Evolutionary conservation across 1,140 invertebrate genomes (phyloP), one percentile per base, ranked within the genome.

Genomic region (Bombus superbus): DNA sequence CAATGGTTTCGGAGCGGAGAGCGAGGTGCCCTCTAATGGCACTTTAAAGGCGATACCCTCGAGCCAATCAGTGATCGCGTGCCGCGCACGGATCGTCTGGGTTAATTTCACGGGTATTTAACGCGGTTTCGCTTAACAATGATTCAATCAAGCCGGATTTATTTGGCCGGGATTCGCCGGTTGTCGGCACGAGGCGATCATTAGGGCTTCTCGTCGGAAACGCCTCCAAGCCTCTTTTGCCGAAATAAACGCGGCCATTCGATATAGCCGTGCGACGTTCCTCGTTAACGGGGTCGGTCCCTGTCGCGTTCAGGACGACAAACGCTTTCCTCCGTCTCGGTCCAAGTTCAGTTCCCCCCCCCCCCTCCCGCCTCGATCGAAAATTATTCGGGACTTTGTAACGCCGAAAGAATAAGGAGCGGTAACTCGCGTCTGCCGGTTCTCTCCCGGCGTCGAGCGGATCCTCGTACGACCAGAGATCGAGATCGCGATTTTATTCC

Each of bases 101-200:
- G 90, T 93, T 95, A 94, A 95, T 95, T 95, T 95, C 94, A 95
- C 93, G 94, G 93, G 89, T 93, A 93, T 95, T 95, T 95, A 95
- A 94, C 93, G 91, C 93, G 86, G 91, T 88, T 91, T 91, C 79
- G 91, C 77, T 88, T 82, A 91, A 94, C 92, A 93, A 94, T 94
- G 93, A 94, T 94, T 94, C 86, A 94, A 94, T 95, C 94, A 94
- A 92, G 86, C 83, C 86, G 91, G 91, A 94, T 93, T 94, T 93
- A 92, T 91, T 92, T 91, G 77, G 76, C 35, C 81, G 83, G 78
- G 83, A 89, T 87, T 90, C 86, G 89, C 77, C 83, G 83, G 69
- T 86, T 85, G 87, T 66, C 82, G 88, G 87, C 90, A 92, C 89
- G 85, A 92, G 92, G 88, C 91, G 85, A 89, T 91, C 92, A 90